A percentile compares a stretch with the other conserved stretches of the same genome.
These are phyloP conservation scores for Zaprionus ornatus DNA, from an alignment of 1,140 invertebrate genomes.

Conservation along the genomic window DNA sequence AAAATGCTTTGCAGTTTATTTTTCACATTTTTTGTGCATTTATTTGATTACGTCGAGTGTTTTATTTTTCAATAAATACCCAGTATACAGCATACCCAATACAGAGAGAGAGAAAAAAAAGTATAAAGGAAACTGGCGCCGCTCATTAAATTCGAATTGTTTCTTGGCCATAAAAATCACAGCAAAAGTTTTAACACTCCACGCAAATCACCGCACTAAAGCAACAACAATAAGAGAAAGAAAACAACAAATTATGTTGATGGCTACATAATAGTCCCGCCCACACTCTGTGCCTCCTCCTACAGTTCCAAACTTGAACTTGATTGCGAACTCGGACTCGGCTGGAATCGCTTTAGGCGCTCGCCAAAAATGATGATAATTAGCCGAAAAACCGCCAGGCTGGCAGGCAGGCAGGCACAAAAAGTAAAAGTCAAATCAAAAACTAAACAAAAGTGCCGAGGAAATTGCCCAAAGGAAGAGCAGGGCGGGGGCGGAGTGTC, in stretches of 20 bases:
- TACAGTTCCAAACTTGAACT: background rate
- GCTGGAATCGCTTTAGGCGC: slow-evolving; percentile 69
- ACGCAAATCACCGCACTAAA: slow-evolving; percentile 31
- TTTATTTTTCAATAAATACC: slow-evolving; percentile 79
- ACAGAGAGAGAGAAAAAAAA: background rate
- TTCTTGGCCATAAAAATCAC: slow-evolving; percentile 73
- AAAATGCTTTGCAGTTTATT: slow-evolving; percentile 70
- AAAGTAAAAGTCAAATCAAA: slow-evolving; percentile 80
- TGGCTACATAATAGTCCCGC: slow-evolving; percentile 68
- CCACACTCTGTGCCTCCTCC: background rate
- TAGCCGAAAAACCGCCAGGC: slow-evolving; percentile 60
- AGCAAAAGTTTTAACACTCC: slow-evolving; percentile 57
- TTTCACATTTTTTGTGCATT: slow-evolving; percentile 69
- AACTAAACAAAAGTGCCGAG: slow-evolving; percentile 76
- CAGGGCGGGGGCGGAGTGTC: slow-evolving; percentile 34
- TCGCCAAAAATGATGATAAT: slow-evolving; percentile 79
- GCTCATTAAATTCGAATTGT: slow-evolving; percentile 81
- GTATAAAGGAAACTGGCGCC: slow-evolving; percentile 61
- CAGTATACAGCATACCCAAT: background rate
- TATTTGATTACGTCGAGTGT: slow-evolving; percentile 74
- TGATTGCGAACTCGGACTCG: slow-evolving; percentile 10
- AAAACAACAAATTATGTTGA: slow-evolving; percentile 71
- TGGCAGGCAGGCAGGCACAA: slow-evolving; percentile 27
- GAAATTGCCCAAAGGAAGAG: slow-evolving; percentile 55
- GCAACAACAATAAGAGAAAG: slow-evolving; percentile 3